Percentiles rank a stretch among this genome's conserved stretches.
Evolutionary conservation across 2,113 vertebrate genomes (phyloP).

Genomic region (Macrotus californicus): DNA sequence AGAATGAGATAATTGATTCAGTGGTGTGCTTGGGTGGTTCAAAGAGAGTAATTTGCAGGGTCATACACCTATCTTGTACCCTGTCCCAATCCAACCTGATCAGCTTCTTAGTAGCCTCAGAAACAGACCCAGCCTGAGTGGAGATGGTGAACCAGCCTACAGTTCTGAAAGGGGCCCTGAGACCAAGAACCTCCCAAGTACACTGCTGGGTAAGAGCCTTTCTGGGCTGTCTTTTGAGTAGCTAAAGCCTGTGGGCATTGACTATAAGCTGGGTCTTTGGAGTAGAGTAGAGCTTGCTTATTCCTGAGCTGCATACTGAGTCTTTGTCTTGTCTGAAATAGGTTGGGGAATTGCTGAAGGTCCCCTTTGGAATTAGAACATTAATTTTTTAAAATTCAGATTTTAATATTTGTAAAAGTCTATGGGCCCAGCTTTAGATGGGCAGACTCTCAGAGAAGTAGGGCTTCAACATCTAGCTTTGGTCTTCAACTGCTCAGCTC

Average conservation of each 20-base stretch:
- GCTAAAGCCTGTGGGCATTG: neutral
- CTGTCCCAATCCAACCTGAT: neutral
- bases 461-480: neutral
- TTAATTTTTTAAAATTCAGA: neutral
- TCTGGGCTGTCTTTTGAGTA: neutral
- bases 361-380: neutral
- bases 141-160: neutral
- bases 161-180: neutral
- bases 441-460: neutral
- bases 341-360: rapidly evolving
- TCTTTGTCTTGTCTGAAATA: neutral
- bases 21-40: neutral
- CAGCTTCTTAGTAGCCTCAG: neutral
- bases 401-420: neutral
- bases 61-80: neutral
- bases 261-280: neutral
- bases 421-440: neutral
- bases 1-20: neutral
- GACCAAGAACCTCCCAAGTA: neutral
- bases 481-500: neutral
- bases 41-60: neutral
- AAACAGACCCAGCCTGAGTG: neutral
- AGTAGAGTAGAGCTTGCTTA: neutral
- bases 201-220: neutral
- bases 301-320: neutral